Conservation (phyloP, 2,888 invertebrate genomes). For the Drosophila peninsularis region DNA sequence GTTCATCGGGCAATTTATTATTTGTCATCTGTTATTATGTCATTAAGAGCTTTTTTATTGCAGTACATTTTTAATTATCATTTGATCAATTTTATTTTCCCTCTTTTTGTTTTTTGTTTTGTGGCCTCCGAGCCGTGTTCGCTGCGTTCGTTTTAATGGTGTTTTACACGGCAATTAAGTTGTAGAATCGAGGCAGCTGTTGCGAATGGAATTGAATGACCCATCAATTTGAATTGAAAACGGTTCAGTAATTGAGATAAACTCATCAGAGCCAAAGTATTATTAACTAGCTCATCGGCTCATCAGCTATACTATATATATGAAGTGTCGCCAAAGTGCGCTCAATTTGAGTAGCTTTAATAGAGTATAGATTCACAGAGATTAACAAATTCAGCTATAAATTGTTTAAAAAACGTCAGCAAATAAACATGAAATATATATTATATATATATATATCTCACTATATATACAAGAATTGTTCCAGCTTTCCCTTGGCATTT, state of each 20-base stretch:
- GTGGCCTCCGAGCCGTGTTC: not conserved
- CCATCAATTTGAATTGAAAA: conserved; percentile 46
- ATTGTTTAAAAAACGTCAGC: not conserved
- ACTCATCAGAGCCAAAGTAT: conserved; percentile 8
- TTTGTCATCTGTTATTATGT: conserved; percentile 80
- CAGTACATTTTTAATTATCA: conserved; percentile 73
- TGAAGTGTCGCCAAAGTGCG: not conserved
- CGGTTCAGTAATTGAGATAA: conserved; percentile 33
- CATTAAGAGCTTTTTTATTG: conserved; percentile 69
- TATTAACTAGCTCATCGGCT: conserved; percentile 18
- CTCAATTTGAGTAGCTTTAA: not conserved
- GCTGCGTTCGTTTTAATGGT: conserved; percentile 52
- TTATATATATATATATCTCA: too few relatives aligned
- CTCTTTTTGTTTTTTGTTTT: conserved; percentile 7
- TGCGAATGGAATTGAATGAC: conserved; percentile 31
- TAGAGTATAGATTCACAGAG: not conserved
- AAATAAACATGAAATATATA: not conserved
- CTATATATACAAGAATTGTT: not conserved
- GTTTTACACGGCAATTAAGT: conserved; percentile 72
- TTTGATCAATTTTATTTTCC: conserved; percentile 63
- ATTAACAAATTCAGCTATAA: not conserved
- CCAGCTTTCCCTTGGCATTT: not conserved
- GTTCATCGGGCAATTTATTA: conserved; percentile 71
- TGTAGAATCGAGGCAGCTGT: conserved; percentile 51
- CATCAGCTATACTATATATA: not conserved